phyloP scores from a whole-genome alignment of 2,113 vertebrate genomes.

The Micromys minutus region DNA sequence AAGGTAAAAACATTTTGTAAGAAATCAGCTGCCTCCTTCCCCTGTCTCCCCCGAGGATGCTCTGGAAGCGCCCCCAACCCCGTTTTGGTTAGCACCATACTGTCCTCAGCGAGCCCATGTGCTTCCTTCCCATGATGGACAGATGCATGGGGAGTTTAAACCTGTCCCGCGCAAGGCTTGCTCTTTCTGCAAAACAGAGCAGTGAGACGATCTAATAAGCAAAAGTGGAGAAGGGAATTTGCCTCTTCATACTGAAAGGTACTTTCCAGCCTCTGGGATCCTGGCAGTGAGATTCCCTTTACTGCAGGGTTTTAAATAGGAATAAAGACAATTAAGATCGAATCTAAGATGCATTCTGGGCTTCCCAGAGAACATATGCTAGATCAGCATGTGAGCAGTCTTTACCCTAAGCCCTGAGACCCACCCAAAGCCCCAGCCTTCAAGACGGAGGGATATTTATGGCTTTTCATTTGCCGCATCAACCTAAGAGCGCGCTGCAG shows the following conservation, averaged over 20 bases:
- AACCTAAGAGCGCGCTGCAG: neutral
- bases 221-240: neutral
- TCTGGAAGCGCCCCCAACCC: neutral
- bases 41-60: too few species aligned
- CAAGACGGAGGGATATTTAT: neutral
- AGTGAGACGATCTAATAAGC: slow-evolving; percentile 8
- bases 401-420: neutral
- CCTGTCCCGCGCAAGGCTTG: slow-evolving; percentile 31
- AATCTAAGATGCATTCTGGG: neutral
- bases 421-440: neutral
- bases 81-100: neutral
- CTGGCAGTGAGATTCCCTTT: neutral
- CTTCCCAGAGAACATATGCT: neutral
- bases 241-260: neutral
- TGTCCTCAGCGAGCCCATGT: neutral
- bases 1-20: neutral
- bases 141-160: neutral
- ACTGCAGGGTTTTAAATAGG: neutral
- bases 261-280: neutral
- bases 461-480: too few species aligned
- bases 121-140: neutral
- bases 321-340: neutral
- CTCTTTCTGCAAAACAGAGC: neutral
- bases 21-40: neutral
- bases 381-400: neutral